These are phyloP conservation scores for Trogon surrucura DNA, from an alignment of 2,113 vertebrate species.

Conservation along the genomic window DNA sequence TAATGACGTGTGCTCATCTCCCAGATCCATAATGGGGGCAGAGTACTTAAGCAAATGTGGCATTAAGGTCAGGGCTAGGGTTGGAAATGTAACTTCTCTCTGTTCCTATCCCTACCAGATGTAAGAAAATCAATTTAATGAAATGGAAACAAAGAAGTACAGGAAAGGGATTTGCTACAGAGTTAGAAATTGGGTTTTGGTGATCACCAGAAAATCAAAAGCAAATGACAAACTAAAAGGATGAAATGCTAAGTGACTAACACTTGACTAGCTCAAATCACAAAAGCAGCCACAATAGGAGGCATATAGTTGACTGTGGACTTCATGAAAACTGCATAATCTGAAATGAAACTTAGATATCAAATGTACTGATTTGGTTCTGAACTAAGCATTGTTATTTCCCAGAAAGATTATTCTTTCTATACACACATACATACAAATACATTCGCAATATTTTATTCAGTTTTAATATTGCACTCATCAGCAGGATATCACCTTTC, in stretches of 20 bases:
- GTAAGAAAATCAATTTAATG: not conserved
- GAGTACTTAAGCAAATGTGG: not conserved
- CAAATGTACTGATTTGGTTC: not conserved
- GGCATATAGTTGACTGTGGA: not conserved
- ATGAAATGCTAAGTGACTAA: not conserved
- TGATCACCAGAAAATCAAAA: constrained; percentile 12
- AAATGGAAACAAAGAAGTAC: not conserved
- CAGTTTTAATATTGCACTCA: constrained; percentile 38
- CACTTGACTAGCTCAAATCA: not conserved
- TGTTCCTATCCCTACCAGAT: not conserved
- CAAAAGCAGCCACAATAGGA: not conserved
- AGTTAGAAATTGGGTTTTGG: not conserved
- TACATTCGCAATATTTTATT: not conserved
- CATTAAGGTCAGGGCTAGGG: not conserved
- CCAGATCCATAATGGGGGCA: not conserved
- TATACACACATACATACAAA: constrained; percentile 12
- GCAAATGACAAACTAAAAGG: not conserved
- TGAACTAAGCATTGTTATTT: not conserved
- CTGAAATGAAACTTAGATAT: not conserved
- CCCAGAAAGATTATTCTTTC: not conserved
- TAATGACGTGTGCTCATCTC: not conserved
- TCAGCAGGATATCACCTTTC: constrained; percentile 61
- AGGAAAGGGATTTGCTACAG: not conserved
- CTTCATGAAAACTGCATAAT: not conserved
- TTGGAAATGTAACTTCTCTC: not conserved